phyloP scores from a whole-genome alignment of 2,888 invertebrate genomes.

The Andrena hattorfiana region DNA sequence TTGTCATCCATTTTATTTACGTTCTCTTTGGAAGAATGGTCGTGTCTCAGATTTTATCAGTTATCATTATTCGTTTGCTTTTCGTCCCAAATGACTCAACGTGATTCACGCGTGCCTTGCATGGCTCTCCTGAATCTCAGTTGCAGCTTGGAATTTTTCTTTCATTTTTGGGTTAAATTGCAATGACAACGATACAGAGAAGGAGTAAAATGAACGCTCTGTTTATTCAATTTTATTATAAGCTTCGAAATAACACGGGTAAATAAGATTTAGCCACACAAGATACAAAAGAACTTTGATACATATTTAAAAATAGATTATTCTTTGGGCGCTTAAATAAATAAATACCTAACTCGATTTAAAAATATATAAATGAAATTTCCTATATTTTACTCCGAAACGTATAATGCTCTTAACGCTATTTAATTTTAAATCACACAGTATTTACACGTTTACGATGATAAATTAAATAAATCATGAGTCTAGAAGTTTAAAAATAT shows the following conservation, averaged over 20 bases:
- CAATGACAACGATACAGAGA: neutral
- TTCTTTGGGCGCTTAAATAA: neutral
- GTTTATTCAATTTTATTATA: neutral
- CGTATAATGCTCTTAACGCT: neutral
- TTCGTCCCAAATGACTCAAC: constrained; percentile 27
- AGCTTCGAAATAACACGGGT: neutral
- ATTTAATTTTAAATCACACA: neutral
- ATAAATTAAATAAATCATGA: neutral
- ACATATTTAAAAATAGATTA: neutral
- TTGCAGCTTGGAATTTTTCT: neutral
- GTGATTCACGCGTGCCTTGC: constrained; percentile 6
- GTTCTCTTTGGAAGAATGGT: constrained; percentile 1
- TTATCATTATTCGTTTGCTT: constrained; percentile 15
- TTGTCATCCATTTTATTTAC: constrained; percentile 23
- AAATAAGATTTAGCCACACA: neutral
- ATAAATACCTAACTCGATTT: constrained; percentile 2
- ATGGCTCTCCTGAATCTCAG: neutral
- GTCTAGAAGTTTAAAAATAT: neutral
- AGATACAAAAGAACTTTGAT: neutral
- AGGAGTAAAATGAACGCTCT: neutral
- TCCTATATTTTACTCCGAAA: too few species aligned
- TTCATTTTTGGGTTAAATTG: neutral
- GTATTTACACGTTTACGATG: neutral
- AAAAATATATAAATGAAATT: neutral
- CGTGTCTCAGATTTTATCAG: neutral